phyloP scores from a whole-genome alignment of 2,113 vertebrate species.

The Regulus satrapa region DNA sequence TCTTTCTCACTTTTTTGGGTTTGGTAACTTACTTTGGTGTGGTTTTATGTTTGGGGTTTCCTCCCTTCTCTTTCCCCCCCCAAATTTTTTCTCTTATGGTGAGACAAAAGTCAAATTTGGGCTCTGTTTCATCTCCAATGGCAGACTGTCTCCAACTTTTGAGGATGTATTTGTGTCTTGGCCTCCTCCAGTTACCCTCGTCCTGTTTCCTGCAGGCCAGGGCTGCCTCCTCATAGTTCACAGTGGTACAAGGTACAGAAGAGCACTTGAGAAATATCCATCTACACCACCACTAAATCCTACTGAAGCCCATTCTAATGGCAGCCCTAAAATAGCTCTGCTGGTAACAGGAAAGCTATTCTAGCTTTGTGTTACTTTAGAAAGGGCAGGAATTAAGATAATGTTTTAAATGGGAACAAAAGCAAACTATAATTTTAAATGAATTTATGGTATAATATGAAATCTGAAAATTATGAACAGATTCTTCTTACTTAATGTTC shows the following conservation, averaged over 20 bases:
- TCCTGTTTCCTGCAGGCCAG: background rate
- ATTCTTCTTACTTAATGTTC: background rate
- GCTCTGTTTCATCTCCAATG: background rate
- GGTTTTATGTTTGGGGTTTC: background rate
- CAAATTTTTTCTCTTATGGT: background rate
- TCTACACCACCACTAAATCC: background rate
- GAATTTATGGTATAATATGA: background rate
- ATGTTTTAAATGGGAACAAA: background rate
- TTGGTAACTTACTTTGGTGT: background rate
- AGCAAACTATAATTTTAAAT: background rate
- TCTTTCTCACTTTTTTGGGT: background rate
- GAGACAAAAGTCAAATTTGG: background rate
- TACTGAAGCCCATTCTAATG: background rate
- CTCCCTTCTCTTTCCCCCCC: fast-evolving
- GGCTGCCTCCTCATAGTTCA: background rate
- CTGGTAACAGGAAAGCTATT: background rate
- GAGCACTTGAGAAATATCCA: background rate
- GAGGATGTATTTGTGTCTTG: background rate
- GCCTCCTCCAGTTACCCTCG: background rate
- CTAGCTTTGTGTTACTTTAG: background rate
- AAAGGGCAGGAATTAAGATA: background rate
- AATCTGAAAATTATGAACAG: background rate
- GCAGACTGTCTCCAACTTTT: background rate
- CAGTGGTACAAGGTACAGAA: background rate
- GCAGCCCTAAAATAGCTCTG: background rate